Evolutionary conservation across 2,113 vertebrate genomes (phyloP), one percentile per base, ranked within the genome.

Genomic region (Eptesicus fuscus): DNA sequence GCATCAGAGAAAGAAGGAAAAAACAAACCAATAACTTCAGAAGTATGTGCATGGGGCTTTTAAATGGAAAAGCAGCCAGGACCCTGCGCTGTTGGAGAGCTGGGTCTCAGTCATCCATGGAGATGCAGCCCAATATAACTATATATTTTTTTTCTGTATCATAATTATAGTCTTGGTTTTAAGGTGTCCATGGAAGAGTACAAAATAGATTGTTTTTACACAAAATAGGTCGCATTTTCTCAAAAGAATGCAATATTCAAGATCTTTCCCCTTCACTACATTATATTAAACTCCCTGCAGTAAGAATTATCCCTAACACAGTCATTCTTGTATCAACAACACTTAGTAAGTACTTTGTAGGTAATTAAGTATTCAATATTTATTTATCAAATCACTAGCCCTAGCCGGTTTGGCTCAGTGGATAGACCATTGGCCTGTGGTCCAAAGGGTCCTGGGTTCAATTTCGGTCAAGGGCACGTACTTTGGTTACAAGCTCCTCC

Each of bases 121-220:
- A 83, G 69, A 44, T 35, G 63, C 40, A 76, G 13, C 1, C 16
- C 7, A 51, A 83, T 37, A 3, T 25, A 9, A 61, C 35, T 71
- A 20, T 42, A 17, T 42, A 35, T n/a, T 37, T 73, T 90, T 78
- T 83, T 86, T 3, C 16, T 87, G 16, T 32, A n/a, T 49, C 11
- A 59, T 83, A 73, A 95, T 49, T 83, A 78, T 44, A 59, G 80
- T n/a, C 7, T 61, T 83, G 16, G 9, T 92, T 74, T 93, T 56
- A 92, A 32, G 0, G 0, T 47, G 4, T 20, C 2, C 13, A 18
- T 35, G 18, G 9, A 61, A 65, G 3, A 79, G 42, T 40, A 28
- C 13, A 80, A 83, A 22, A 83, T 37, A 35, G 63, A 23, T 79
- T 74, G 42, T 32, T 56, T 79, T 40, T 47, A 65, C 67, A 22